These are phyloP conservation scores for Allolobophora icterica DNA, from an alignment of 2,888 invertebrate genomes.

Conservation along the genomic window DNA sequence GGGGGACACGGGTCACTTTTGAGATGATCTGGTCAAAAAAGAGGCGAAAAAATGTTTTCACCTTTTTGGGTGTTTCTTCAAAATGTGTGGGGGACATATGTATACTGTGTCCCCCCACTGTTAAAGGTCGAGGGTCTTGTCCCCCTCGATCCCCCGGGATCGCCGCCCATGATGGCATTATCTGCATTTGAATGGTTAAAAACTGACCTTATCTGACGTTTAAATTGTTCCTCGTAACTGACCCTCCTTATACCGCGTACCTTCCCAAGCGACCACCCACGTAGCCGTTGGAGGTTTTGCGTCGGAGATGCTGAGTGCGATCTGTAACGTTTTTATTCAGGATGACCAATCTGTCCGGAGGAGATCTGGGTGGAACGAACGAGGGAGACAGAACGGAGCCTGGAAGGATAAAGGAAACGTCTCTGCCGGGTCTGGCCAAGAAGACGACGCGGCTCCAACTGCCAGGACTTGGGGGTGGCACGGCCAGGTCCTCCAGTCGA, in stretches of 20 bases:
- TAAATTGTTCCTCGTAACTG: neutral
- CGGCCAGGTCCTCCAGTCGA: constrained; percentile 54
- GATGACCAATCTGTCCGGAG: constrained; percentile 25
- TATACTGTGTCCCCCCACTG: too few relatives aligned
- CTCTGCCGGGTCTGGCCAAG: constrained; percentile 58
- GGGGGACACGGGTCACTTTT: too few relatives aligned
- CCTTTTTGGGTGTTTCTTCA: too few relatives aligned
- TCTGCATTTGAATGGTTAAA: too few relatives aligned
- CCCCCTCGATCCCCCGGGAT: too few relatives aligned
- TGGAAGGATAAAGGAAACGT: constrained; percentile 50
- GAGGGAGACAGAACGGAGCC: constrained; percentile 21
- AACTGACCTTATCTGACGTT: neutral
- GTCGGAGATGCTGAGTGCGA: too few relatives aligned
- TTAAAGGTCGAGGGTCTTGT: too few relatives aligned
- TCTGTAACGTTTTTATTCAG: neutral
- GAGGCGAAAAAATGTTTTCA: too few relatives aligned
- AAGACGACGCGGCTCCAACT: constrained; percentile 60
- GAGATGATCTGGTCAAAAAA: too few relatives aligned
- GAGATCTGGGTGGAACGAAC: constrained; percentile 22
- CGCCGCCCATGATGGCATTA: too few relatives aligned
- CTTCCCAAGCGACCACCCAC: neutral
- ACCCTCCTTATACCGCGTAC: neutral
- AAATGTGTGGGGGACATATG: too few relatives aligned
- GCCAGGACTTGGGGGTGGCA: constrained; percentile 47
- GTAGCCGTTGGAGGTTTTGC: neutral